Evolutionary conservation across 2,797 vertebrate species (phyloP).

Genomic region (Microhierax caerulescens): DNA sequence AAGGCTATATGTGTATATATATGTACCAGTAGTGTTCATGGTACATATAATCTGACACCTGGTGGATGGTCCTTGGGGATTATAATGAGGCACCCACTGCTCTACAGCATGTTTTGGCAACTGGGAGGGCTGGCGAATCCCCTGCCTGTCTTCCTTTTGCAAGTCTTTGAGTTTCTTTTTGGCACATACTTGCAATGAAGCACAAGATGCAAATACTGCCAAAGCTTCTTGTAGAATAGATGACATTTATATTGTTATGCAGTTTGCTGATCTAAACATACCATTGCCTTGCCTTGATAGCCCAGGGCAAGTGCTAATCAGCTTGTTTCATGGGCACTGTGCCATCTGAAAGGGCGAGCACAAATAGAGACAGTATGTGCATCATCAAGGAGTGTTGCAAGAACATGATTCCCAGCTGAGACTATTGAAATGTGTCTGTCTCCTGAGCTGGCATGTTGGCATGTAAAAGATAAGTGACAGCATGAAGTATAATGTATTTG

Average conservation of each 20-base stretch:
- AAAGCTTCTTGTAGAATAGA: conserved; percentile 42
- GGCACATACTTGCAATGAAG: background rate
- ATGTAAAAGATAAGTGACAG: background rate
- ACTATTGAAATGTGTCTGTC: conserved; percentile 18
- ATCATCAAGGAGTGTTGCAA: conserved; percentile 13
- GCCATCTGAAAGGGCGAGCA: conserved; percentile 51
- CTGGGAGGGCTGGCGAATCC: background rate
- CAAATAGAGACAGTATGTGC: conserved; percentile 56
- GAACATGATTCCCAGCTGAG: conserved; percentile 42
- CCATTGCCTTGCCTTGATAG: conserved; percentile 61
- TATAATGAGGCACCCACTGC: conserved; percentile 6
- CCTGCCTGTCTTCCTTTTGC: conserved; percentile 8
- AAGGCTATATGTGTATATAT: background rate
- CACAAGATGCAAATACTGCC: conserved; percentile 21
- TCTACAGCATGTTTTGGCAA: conserved; percentile 41
- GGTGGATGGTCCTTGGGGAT: background rate
- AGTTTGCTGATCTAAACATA: conserved; percentile 62
- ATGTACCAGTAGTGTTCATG: background rate
- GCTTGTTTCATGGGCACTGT: conserved; percentile 38
- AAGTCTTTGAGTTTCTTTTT: conserved; percentile 1
- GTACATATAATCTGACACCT: background rate
- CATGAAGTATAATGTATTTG: background rate
- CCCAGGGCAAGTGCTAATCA: conserved; percentile 60
- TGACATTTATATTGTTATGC: conserved; percentile 65
- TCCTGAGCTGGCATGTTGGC: conserved; percentile 29